Percentiles rank a stretch among this genome's conserved stretches.
phyloP scores from a whole-genome alignment of 2,888 invertebrate species.

The Heliconius charithonia region DNA sequence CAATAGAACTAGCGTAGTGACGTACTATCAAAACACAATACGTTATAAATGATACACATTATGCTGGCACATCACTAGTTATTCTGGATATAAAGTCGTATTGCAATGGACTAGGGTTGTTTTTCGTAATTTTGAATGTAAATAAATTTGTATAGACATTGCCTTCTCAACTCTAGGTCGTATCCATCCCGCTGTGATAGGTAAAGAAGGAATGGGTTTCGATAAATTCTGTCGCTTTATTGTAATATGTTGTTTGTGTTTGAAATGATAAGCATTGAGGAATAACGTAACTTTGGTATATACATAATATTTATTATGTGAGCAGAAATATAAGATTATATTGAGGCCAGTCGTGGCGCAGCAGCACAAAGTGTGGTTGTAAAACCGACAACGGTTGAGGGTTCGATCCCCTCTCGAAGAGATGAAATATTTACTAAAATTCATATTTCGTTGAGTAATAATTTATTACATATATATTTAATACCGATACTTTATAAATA shows the following conservation, averaged over 20 bases:
- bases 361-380: no score
- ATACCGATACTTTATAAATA: background rate
- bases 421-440: no score
- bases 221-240: slow-evolving; percentile 64
- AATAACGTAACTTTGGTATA: background rate
- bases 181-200: slow-evolving; percentile 73
- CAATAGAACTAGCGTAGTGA: slow-evolving; percentile 70
- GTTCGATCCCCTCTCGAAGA: no score
- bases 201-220: slow-evolving; percentile 67
- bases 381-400: no score
- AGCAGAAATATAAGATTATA: background rate
- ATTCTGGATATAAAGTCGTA: slow-evolving; percentile 43
- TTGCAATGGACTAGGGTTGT: slow-evolving; percentile 3
- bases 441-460: no score
- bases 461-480: no score
- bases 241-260: slow-evolving; percentile 55
- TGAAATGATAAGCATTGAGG: slow-evolving; percentile 52
- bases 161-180: slow-evolving; percentile 69
- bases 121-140: slow-evolving; percentile 29
- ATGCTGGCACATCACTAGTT: slow-evolving; percentile 53
- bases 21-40: slow-evolving; percentile 82
- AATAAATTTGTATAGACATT: slow-evolving; percentile 53
- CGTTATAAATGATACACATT: slow-evolving; percentile 79
- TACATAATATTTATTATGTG: background rate
- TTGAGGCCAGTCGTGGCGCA: no score